A percentile compares a stretch with the other conserved stretches of the same genome.
Evolutionary conservation across 23 tunicate species (phyloP).

Genomic region (Botrylloides violaceus): DNA sequence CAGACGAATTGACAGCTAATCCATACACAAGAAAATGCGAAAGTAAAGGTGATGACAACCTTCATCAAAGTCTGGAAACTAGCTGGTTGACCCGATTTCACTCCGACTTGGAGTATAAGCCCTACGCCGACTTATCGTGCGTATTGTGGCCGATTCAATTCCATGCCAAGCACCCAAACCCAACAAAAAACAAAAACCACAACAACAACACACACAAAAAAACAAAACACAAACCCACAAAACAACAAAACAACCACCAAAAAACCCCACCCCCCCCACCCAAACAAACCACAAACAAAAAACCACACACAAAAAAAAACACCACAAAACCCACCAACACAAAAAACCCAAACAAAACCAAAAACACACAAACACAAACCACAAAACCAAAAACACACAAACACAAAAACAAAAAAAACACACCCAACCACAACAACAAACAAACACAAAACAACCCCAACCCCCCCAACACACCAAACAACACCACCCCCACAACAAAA

Average conservation of each 20-base stretch:
- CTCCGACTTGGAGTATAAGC: no score
- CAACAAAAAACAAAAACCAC: background rate
- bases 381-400: background rate
- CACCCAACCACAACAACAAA: background rate
- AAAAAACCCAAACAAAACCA: background rate
- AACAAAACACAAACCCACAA: background rate
- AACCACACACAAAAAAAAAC: background rate
- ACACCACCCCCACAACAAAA: no score
- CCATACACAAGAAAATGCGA: constrained; percentile 8
- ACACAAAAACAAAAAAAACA: background rate
- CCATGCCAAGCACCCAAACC: background rate
- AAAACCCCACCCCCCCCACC: constrained; percentile 3
- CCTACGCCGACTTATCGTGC: no score
- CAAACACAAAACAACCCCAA: background rate
- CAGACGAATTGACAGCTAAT: constrained; percentile 1
- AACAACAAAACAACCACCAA: background rate
- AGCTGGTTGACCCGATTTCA: background rate
- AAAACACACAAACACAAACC: background rate
- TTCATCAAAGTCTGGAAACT: background rate
- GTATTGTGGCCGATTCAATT: no score
- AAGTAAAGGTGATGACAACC: background rate
- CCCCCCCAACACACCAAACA: no score
- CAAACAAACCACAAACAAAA: background rate
- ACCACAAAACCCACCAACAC: background rate
- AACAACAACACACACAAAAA: background rate